Evolutionary conservation across 2,113 vertebrate genomes (phyloP), one percentile per base, ranked within the genome.

Genomic region (Dascyllus trimaculatus): DNA sequence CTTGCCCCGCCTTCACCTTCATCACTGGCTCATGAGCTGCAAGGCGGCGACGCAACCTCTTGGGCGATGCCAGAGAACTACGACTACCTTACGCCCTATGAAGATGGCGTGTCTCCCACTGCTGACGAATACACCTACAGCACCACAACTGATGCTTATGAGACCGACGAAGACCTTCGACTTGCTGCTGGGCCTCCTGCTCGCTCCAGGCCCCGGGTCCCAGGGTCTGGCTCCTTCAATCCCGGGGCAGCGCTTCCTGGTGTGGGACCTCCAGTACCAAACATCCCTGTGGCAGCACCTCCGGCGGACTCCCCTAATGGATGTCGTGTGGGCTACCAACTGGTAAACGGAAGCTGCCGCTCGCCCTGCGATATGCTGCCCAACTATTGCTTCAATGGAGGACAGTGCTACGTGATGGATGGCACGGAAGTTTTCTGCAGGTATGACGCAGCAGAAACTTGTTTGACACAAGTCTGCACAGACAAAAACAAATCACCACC

Each of bases 341-440:
- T 93, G 54, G 90, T 94, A 71, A 99, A 99, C 11, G 95, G 95
- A 67, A 96, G 96, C 82, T 99, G 98, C 91, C 95, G 94, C 84
- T 98, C 98, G 0, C 86, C 96, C 71, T 99, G 98, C 1, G 96
- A 98, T 78, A 89, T 93, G 66, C 93, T 95, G 80, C 96, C 97
- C 35, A 97, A 95, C 92, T 98, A 96, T 92, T 99, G 98, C 91
- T 95, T 96, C 93, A 99, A 99, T 7, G 97, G 97, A 3, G 98
- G 98, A 25, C 97, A 98, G 91, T 99, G 98, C 81, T 98, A 97
- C 92, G 89, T 97, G 88, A 93, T 97, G 92, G 97, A 98, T 86
- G 95, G 95, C 64, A 86, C 93, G 35, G 97, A 97, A 2, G 95
- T 96, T 75, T 96, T 98, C 93, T 99, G 98, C 97, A 97, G 97